These are phyloP conservation scores for Heliconius sara DNA, from an alignment of 2,888 invertebrate species.

Conservation along the genomic window DNA sequence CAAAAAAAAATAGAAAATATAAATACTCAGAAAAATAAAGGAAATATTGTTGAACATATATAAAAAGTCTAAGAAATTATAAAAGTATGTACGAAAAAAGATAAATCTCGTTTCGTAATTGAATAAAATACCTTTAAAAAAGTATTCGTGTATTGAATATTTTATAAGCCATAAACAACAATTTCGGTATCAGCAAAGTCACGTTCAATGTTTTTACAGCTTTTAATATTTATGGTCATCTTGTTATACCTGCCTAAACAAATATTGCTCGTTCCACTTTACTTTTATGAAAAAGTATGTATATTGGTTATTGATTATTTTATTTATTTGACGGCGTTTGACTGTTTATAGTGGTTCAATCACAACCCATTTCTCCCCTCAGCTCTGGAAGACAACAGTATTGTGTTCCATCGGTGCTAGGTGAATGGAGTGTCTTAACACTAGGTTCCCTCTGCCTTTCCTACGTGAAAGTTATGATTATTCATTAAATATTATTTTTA, in stretches of 20 bases:
- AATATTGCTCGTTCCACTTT: constrained; percentile 5
- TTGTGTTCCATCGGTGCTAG: neutral
- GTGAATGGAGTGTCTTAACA: neutral
- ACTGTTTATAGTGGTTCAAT: neutral
- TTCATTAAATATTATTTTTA: neutral
- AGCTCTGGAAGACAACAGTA: neutral
- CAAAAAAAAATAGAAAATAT: neutral
- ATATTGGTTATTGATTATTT: neutral
- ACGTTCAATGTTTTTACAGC: constrained; percentile 26
- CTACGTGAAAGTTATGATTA: neutral
- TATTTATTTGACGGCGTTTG: no score
- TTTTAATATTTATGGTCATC: constrained; percentile 39
- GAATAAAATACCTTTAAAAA: constrained; percentile 24
- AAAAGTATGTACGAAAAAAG: neutral
- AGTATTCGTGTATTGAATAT: constrained; percentile 26
- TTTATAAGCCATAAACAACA: constrained; percentile 38
- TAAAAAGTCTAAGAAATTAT: neutral
- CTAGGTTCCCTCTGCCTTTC: neutral
- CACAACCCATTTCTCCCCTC: no score
- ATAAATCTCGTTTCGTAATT: constrained; percentile 12
- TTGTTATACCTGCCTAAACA: constrained; percentile 25
- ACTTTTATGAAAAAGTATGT: neutral
- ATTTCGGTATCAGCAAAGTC: constrained; percentile 24
- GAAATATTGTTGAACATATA: neutral
- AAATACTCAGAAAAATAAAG: neutral